Evolutionary conservation across 2,113 vertebrate species (phyloP).

Genomic region (Notarius quadriscutis): DNA sequence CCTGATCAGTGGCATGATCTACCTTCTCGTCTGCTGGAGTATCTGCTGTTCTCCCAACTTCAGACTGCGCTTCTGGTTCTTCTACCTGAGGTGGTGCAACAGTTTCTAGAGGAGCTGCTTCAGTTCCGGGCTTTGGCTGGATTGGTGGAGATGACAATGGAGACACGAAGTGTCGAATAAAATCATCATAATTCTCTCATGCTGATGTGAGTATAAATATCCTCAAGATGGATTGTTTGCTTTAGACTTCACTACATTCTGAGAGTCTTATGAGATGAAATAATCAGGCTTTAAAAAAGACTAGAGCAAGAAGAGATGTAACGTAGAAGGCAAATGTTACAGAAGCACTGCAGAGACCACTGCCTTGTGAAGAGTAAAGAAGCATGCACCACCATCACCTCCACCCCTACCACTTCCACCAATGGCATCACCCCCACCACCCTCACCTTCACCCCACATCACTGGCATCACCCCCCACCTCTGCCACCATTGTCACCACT

Average conservation of each 20-base stretch:
- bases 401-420: not conserved
- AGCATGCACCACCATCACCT: not conserved
- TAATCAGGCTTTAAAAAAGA: not conserved
- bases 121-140: not conserved
- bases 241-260: not conserved
- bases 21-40: constrained; percentile 9
- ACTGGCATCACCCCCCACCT: too few species aligned
- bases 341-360: not conserved
- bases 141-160: not conserved
- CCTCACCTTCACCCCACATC: too few species aligned
- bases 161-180: not conserved
- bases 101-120: not conserved
- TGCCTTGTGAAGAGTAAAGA: not conserved
- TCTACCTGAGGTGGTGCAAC: not conserved
- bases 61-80: not conserved
- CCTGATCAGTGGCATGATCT: not conserved
- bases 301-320: not conserved
- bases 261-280: not conserved
- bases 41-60: not conserved
- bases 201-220: not conserved
- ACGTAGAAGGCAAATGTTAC: not conserved
- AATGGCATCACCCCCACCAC: too few species aligned
- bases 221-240: not conserved
- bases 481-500: too few species aligned
- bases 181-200: not conserved